These are phyloP conservation scores for Egretta garzetta DNA, from an alignment of 2,113 vertebrate genomes.

Conservation along the genomic window DNA sequence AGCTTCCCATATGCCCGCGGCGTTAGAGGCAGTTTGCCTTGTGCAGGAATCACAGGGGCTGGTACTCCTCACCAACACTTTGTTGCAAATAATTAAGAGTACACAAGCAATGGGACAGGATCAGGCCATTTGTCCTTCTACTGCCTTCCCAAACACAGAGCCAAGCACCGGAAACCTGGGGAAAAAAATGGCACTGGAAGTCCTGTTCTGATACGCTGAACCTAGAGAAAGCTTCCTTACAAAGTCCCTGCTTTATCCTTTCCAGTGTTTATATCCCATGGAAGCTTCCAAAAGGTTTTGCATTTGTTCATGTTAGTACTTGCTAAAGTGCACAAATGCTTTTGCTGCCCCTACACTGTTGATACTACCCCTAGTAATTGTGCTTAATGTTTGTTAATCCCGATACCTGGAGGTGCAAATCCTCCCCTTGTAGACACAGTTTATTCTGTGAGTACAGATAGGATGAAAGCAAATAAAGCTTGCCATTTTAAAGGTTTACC, in stretches of 20 bases:
- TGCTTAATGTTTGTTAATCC: not conserved
- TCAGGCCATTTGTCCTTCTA: not conserved
- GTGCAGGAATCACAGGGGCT: not conserved
- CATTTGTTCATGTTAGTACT: not conserved
- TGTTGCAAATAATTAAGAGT: not conserved
- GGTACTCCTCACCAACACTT: not conserved
- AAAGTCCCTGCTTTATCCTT: not conserved
- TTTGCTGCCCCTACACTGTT: not conserved
- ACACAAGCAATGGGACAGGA: fast-evolving
- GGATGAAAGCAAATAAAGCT: not conserved
- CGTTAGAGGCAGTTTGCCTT: not conserved
- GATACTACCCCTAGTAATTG: not conserved
- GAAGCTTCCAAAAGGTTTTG: not conserved
- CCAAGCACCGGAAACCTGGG: not conserved
- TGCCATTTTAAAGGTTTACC: constrained; percentile 5
- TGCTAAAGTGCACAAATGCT: not conserved
- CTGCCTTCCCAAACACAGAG: not conserved
- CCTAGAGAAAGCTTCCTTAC: not conserved
- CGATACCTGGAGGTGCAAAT: not conserved
- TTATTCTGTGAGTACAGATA: not conserved
- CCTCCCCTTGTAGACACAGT: not conserved
- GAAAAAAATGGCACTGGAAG: not conserved
- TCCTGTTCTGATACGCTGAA: not conserved
- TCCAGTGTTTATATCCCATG: not conserved
- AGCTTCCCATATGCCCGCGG: not conserved